A percentile compares a stretch with the other conserved stretches of the same genome.
These are phyloP conservation scores for Trypoxylon attenuatum DNA, from an alignment of 2,888 invertebrate species.

Conservation along the genomic window DNA sequence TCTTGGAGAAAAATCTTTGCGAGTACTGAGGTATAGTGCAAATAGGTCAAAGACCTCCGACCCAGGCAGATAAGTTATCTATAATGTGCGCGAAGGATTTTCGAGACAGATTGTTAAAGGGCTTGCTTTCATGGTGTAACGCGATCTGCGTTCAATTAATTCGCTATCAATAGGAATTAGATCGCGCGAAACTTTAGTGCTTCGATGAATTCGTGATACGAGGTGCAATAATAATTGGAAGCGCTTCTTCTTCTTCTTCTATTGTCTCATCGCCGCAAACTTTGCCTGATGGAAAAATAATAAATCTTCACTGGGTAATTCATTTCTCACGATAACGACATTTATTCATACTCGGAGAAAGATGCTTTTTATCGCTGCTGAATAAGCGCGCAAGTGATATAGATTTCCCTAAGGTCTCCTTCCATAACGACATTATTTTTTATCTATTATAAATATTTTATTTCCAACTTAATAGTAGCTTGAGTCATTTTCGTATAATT, in stretches of 20 bases:
- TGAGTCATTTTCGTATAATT: no score
- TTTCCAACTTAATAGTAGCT: no score
- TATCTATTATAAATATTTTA: no score
- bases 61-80: constrained; percentile 29
- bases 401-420: background rate
- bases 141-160: constrained; percentile 3
- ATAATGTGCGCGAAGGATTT: background rate
- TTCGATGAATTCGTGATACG: no score
- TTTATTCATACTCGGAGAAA: constrained; percentile 24
- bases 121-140: constrained; percentile 6
- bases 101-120: background rate
- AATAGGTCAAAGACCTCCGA: constrained; percentile 3
- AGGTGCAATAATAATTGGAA: no score
- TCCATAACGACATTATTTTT: no score
- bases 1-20: background rate
- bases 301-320: constrained; percentile 13
- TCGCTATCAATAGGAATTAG: no score
- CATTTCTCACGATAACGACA: constrained; percentile 11
- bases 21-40: background rate
- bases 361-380: constrained; percentile 9
- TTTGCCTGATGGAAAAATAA: constrained; percentile 22
- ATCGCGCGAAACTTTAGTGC: no score
- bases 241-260: no score
- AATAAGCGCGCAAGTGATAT: background rate
- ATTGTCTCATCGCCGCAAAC: background rate